Evolutionary conservation across 2,113 vertebrate genomes (phyloP), one percentile per base, ranked within the genome.

Genomic region (Ivindomyrus marchei): DNA sequence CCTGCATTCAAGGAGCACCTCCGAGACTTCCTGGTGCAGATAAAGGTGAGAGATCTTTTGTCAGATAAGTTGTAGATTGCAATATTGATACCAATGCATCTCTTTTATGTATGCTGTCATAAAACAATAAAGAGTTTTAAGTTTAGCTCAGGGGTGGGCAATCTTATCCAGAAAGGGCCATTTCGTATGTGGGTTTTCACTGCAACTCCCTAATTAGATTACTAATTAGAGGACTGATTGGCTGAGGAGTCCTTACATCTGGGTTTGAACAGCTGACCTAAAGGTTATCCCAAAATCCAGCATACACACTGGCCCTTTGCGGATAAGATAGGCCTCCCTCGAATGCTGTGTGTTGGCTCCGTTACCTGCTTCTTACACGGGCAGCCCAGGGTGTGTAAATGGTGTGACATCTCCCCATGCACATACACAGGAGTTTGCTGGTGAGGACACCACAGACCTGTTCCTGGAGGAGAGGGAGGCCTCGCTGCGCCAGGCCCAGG

Each of bases 1-100:
- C 98, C 98, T 93, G 98, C 98, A 87, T 99, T 99, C 94, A 99
- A 99, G 93, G 98, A 99, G 92, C 98, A 99, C 91, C 96, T 99
- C 91, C 95, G 98, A 95, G 98, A 99, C 95, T 99, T 99, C 95
- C 96, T 99, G 10, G 98, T 99, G 66, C 98, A 99, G 92, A 99
- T 99, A 92, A 99, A 99, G 98, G 98, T 99, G 95, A 87, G 94
- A 15, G 8, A 19, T n/a, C 53, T 31, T n/a, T 24, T 62, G n/a
- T 39, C 86, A 36, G 50, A 31, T 24, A 24, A 15, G 24, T 31
- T 62, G 3, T n/a, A 47, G 31, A 11, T 42, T 74, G n/a, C n/a
- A 86, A 27, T 6, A n/a, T 85, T 21, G 24, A 70, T 31, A 31
- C 0, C n/a, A 31, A 31, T 70, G 27, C 62, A 70, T 70, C 62